These are phyloP conservation scores for Epistrophe grossulariae DNA, from an alignment of 2,888 invertebrate genomes.

Conservation along the genomic window DNA sequence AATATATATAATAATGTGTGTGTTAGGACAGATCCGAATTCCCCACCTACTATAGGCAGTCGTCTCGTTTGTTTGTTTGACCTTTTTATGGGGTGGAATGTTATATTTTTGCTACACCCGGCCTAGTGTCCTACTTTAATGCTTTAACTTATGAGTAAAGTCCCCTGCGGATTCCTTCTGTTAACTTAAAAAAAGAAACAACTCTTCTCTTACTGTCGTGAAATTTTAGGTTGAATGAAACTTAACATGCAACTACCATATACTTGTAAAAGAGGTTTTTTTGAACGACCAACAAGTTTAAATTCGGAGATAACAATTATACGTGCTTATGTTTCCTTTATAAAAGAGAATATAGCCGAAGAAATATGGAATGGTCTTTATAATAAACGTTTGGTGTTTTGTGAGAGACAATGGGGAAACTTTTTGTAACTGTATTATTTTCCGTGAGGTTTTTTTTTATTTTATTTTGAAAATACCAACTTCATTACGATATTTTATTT, in stretches of 20 bases:
- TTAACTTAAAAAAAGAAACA: constrained; percentile 54
- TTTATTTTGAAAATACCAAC: neutral
- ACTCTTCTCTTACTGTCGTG: constrained; percentile 34
- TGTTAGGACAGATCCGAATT: constrained; percentile 1
- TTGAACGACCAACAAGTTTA: constrained; percentile 48
- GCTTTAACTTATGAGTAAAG: constrained; percentile 20
- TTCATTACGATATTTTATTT: constrained; percentile 5
- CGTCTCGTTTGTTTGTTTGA: constrained; percentile 37
- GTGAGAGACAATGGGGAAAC: neutral
- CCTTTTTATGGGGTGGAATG: constrained; percentile 40
- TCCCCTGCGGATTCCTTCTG: constrained; percentile 53
- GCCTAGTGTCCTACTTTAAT: constrained; percentile 62
- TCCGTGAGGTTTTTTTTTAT: neutral
- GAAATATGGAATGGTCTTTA: neutral
- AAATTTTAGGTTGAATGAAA: constrained; percentile 47
- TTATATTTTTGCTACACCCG: constrained; percentile 44
- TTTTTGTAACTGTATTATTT: constrained; percentile 8
- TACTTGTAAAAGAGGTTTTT: neutral
- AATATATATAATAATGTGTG: constrained; percentile 35
- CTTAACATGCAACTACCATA: constrained; percentile 2
- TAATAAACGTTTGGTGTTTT: constrained; percentile 6
- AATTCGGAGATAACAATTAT: constrained; percentile 42
- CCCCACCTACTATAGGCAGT: neutral
- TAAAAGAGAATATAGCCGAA: neutral
- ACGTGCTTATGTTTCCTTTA: constrained; percentile 50